A percentile compares a stretch with the other conserved stretches of the same genome.
phyloP scores from a whole-genome alignment of 1,140 invertebrate species.

The Wasmannia auropunctata region DNA sequence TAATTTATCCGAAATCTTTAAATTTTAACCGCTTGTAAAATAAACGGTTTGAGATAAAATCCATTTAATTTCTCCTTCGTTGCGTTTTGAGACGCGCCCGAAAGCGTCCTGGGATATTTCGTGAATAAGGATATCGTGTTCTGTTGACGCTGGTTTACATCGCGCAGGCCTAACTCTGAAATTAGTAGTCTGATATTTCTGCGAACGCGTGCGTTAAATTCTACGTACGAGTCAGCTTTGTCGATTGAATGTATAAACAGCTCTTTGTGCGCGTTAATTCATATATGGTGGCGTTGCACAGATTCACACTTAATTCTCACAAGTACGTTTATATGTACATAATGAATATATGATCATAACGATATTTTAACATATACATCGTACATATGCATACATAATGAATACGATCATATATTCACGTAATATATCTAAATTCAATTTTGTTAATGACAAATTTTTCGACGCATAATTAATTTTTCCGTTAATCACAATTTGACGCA shows the following conservation, averaged over 20 bases:
- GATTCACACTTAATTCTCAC: background rate
- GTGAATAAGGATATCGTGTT: background rate
- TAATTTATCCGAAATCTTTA: background rate
- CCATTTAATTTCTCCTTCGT: background rate
- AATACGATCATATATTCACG: background rate
- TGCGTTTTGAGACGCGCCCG: background rate
- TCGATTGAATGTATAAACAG: slow-evolving; percentile 36
- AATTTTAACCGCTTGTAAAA: background rate
- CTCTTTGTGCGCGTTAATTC: slow-evolving; percentile 10
- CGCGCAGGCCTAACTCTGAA: background rate
- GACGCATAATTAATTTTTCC: background rate
- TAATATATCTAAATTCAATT: background rate
- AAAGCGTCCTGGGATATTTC: background rate
- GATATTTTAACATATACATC: too few relatives aligned
- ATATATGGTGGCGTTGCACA: background rate
- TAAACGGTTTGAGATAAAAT: background rate
- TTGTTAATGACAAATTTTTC: background rate
- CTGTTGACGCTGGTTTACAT: background rate
- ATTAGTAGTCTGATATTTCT: slow-evolving; percentile 31
- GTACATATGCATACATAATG: too few relatives aligned
- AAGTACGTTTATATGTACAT: background rate
- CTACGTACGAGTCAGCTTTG: background rate
- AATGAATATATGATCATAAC: too few relatives aligned
- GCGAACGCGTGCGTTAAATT: slow-evolving; percentile 14
- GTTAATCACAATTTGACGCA: background rate